Conservation (phyloP, 2,797 vertebrate species). For the Oryzias dopingdopingensis region DNA sequence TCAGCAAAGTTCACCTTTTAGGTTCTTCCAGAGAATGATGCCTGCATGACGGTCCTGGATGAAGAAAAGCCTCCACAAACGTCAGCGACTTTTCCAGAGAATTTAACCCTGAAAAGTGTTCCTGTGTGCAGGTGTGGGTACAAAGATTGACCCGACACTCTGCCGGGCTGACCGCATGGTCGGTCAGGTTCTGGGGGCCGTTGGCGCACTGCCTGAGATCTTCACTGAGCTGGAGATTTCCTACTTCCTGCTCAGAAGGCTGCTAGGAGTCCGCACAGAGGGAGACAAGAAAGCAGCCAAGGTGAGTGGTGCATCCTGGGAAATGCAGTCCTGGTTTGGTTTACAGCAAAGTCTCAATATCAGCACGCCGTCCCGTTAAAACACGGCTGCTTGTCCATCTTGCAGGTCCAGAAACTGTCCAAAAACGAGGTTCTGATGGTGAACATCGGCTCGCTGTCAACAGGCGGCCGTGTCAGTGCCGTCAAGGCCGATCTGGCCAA, state of each 20-base stretch:
- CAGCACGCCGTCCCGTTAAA: neutral
- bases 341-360: neutral
- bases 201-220: constrained; percentile 95
- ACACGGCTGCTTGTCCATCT: neutral
- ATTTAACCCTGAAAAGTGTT: neutral
- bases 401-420: constrained; percentile 95
- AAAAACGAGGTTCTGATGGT: constrained; percentile 99
- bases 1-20: too few species aligned
- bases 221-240: constrained; percentile 98
- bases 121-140: constrained; percentile 87
- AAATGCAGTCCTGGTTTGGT: neutral
- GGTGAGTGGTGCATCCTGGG: constrained; percentile 67
- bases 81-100: neutral
- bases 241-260: constrained; percentile 91
- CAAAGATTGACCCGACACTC: constrained; percentile 96
- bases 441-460: constrained; percentile 96
- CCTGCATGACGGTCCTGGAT: too few species aligned
- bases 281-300: constrained; percentile 99
- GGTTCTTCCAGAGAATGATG: too few species aligned
- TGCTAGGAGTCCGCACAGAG: constrained; percentile 94
- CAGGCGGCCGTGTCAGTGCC: constrained; percentile 95
- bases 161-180: constrained; percentile 98
- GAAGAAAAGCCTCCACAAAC: too few species aligned
- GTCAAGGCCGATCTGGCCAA: constrained; percentile 98
- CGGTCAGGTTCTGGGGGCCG: constrained; percentile 96